Evolutionary conservation across 2,797 vertebrate genomes (phyloP).

Genomic region (Phataginus tetradactyla): DNA sequence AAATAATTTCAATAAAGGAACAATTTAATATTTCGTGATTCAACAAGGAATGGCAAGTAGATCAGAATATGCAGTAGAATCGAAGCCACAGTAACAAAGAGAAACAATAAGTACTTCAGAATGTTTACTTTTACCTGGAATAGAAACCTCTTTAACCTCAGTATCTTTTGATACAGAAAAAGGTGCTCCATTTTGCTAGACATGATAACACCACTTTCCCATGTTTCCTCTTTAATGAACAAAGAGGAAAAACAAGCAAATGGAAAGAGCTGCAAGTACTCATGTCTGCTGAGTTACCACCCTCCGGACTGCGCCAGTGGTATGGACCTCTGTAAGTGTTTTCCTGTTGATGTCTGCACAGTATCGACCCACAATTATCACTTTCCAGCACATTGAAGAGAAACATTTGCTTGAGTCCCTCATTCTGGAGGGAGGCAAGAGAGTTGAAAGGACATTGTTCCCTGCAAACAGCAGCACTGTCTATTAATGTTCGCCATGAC

Average conservation of each 20-base stretch:
- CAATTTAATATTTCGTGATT: not conserved
- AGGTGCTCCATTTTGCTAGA: not conserved
- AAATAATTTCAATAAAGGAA: not conserved
- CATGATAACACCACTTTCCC: not conserved
- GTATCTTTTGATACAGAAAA: not conserved
- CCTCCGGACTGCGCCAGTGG: not conserved
- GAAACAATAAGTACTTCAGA: not conserved
- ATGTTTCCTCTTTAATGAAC: not conserved
- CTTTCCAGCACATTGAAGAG: slow-evolving; percentile 2
- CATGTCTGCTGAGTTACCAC: not conserved
- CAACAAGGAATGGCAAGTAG: not conserved
- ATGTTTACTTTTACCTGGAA: not conserved
- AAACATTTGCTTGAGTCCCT: slow-evolving; percentile 39
- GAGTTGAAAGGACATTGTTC: not conserved
- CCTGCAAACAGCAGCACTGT: not conserved
- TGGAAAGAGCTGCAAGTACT: not conserved
- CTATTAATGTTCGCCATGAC: not conserved
- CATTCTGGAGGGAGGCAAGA: not conserved
- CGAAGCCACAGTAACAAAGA: not conserved
- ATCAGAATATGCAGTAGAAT: not conserved
- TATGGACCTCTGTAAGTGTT: not conserved
- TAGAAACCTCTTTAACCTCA: not conserved
- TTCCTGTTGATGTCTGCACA: slow-evolving; percentile 24
- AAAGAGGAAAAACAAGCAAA: not conserved
- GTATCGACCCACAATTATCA: not conserved